Base-by-base conservation (phyloP, 1,140 invertebrate genomes). In the Andrena cerasifolii region DNA sequence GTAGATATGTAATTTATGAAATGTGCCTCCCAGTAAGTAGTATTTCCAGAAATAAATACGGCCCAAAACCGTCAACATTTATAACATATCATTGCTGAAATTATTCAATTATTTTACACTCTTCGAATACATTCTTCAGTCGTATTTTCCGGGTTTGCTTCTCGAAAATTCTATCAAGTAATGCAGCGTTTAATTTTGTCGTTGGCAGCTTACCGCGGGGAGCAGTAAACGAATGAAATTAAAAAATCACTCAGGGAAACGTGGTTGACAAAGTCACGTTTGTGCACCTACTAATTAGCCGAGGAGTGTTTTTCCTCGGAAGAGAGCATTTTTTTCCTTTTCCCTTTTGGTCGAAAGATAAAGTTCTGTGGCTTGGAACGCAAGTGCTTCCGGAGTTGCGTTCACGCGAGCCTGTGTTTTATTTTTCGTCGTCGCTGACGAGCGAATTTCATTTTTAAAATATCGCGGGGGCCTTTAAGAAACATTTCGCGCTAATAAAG, bases 191-290 rank as follows among this genome's bases (percentile, higher is more conserved):
- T 45, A 45, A 58, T 45, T 12, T 36, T 36, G 12, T 58, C 12
- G 67, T 43, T 16, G 51, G 26, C 24, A 31, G 33, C 12, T n/a
- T 18, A 18, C 6, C 16, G 54, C 6, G 5, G 0, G 36, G 14
- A 31, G 33, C 36, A 26, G 67, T 43, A 56, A 70, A 70, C 18
- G 67, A 58, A 70, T 18, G 33, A 31, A 58, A 45, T 70, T 70
- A 58, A 58, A 70, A 70, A 70, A 70, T 58, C 53, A 56, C 21
- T 21, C 33, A n/a, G 8, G 33, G 26, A 43, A 70, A 45, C 67
- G 67, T n/a, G 36, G 53, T 40, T 45, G 67, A 70, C 67, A 70
- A 56, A 70, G 67, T 70, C 67, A 56, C 53, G 67, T 28, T 58
- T 45, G 26, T 31, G 53, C 24, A 24, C 12, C 36, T 31, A 45